Base-by-base conservation (phyloP, 2,797 vertebrate species). In the Luscinia luscinia region DNA sequence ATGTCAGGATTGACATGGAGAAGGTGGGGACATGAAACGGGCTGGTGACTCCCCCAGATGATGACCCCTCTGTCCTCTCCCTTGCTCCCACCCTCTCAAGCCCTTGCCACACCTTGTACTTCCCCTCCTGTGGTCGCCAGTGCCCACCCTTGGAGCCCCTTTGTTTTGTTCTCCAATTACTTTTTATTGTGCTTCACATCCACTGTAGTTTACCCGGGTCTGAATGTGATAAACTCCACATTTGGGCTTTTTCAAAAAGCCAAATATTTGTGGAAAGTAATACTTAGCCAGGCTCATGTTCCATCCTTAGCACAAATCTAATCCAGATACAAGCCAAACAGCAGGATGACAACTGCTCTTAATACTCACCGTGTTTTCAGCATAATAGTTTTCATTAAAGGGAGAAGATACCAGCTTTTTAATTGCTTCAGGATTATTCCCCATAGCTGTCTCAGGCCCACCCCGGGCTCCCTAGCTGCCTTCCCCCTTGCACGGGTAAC, bases 241-340 rank as follows among this genome's bases (percentile, higher is more conserved):
- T 95, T 93, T 83, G 15, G 10, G 32, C 49, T 59, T 82, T 89
- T 84, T 78, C 48, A 2, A 32, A 86, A 94, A 89, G 89, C 68
- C 84, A 94, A 89, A 92, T 95, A 82, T 95, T 93, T 96, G 92
- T 77, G 95, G 94, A 87, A 95, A 95, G 77, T 73, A 95, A 89
- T 89, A 68, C 84, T 90, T 90, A 82, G 94, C 83, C 90, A 89
- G 90, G 74, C 41, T 87, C 68, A 54, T 95, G 90, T 90, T 94
- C 92, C 68, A 40, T 38, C 78, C 90, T 92, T 84, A 86, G 88
- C 41, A 87, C 84, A 96, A 95, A 96, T 96, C 90, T 94, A 95
- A 96, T 95, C 95, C 93, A 96, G 94, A 96, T 59, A 89, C 81
- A 64, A 80, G 52, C 41, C 63, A 67, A 96, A 76, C 86, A 86